These are phyloP conservation scores for Chouioia cunea DNA, from an alignment of 2,888 invertebrate species.

Conservation along the genomic window DNA sequence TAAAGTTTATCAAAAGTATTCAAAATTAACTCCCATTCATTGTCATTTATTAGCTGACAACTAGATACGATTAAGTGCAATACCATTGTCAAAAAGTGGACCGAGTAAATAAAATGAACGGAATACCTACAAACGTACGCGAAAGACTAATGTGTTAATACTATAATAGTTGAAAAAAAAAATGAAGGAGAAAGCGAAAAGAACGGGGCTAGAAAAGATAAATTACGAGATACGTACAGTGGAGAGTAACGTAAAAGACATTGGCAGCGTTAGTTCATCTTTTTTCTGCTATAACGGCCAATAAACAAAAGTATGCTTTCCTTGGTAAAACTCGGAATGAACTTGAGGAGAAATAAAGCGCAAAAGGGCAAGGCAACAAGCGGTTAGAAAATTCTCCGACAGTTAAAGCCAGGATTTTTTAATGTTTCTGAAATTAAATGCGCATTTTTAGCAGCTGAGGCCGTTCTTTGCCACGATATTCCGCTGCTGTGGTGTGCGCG, in stretches of 20 bases:
- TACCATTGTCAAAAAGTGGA: not conserved
- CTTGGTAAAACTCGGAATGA: no score
- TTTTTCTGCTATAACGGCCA: no score
- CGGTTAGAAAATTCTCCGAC: no score
- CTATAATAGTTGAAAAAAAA: conserved; percentile 24
- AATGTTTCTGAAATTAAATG: conserved; percentile 42
- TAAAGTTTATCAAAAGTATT: no score
- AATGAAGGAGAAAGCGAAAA: not conserved
- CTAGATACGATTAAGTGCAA: no score
- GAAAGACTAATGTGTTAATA: conserved; percentile 7
- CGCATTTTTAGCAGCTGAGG: conserved; percentile 35
- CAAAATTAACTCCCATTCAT: no score
- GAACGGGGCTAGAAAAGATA: conserved; percentile 6
- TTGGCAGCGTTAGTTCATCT: no score
- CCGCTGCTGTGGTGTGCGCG: no score
- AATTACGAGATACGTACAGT: not conserved
- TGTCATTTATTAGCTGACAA: no score
- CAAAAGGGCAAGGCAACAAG: no score
- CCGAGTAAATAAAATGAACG: conserved; percentile 13
- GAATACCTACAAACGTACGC: not conserved
- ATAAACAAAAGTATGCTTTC: no score
- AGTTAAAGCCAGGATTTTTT: conserved; percentile 7
- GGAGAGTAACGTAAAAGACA: not conserved
- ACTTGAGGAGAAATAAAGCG: no score
- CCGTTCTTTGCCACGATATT: not conserved